Percentiles rank a stretch among this genome's conserved stretches.
These are phyloP conservation scores for Pungitius pungitius DNA, from an alignment of 2,113 vertebrate genomes.

Conservation along the genomic window DNA sequence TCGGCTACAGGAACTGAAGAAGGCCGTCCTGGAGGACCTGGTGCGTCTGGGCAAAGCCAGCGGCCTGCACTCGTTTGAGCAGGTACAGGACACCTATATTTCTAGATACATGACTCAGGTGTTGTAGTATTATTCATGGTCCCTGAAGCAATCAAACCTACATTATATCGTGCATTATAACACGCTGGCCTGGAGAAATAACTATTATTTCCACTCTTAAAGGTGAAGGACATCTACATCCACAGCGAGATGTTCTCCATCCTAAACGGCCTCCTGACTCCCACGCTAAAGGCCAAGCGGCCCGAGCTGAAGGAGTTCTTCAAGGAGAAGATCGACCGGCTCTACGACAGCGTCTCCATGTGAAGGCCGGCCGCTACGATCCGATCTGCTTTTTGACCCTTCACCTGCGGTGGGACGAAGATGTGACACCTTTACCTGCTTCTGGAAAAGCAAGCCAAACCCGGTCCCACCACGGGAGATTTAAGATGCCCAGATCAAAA, in stretches of 20 bases:
- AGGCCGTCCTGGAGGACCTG: constrained; percentile 94
- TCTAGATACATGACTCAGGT: no score
- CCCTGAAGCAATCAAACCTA: no score
- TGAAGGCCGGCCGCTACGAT: constrained; percentile 74
- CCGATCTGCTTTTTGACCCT: constrained; percentile 43
- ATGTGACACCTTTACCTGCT: constrained; percentile 45
- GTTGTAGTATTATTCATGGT: neutral
- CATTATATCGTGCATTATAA: no score
- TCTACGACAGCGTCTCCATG: constrained; percentile 91
- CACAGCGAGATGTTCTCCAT: constrained; percentile 96
- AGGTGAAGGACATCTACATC: constrained; percentile 96
- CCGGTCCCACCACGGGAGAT: constrained; percentile 27
- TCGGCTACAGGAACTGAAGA: constrained; percentile 85
- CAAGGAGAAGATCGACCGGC: constrained; percentile 90
- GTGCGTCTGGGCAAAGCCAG: constrained; percentile 91
- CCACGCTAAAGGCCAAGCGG: constrained; percentile 95
- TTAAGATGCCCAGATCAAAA: constrained; percentile 42
- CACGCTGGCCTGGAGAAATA: no score
- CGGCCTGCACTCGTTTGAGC: constrained; percentile 96
- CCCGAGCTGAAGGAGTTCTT: constrained; percentile 95
- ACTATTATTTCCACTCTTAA: constrained; percentile 69
- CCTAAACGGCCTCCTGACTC: constrained; percentile 94
- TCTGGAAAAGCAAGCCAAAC: constrained; percentile 40
- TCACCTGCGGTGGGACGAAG: constrained; percentile 39
- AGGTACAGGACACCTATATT: constrained; percentile 76